A percentile compares a stretch with the other conserved stretches of the same genome.
Evolutionary conservation across 2,888 invertebrate genomes (phyloP).

Genomic region (Galeopsomyia nigrocyanea): DNA sequence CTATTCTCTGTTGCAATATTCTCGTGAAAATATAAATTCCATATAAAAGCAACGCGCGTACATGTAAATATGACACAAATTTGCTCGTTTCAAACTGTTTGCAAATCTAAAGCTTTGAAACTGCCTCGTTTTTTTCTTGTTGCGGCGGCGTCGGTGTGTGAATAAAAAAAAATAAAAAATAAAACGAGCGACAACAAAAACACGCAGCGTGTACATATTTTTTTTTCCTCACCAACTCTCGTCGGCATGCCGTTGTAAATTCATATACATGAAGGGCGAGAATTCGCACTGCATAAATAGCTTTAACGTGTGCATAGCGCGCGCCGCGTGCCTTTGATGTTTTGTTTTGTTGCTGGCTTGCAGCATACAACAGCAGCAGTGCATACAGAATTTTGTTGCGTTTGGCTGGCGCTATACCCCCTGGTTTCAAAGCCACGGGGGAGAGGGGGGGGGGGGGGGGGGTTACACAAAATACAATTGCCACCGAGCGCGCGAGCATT

Average conservation of each 20-base stretch:
- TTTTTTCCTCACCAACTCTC: too few relatives aligned
- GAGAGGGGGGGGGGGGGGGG: background rate
- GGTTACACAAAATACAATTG: conserved; percentile 28
- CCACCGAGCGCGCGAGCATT: background rate
- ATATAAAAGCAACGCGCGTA: too few relatives aligned
- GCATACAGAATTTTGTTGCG: conserved; percentile 32
- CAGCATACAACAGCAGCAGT: background rate
- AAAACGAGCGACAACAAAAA: too few relatives aligned
- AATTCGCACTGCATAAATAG: conserved; percentile 33
- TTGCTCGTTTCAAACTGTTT: too few relatives aligned
- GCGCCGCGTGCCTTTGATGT: conserved; percentile 41
- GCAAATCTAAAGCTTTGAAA: too few relatives aligned
- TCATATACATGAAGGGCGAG: background rate
- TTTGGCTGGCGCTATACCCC: background rate
- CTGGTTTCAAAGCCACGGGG: conserved; percentile 30
- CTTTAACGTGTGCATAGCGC: conserved; percentile 1
- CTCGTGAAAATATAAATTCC: too few relatives aligned
- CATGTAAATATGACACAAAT: too few relatives aligned
- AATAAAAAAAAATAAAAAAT: too few relatives aligned
- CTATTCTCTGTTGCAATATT: too few relatives aligned
- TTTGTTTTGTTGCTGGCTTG: conserved; percentile 31
- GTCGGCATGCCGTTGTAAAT: background rate
- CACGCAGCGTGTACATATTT: too few relatives aligned
- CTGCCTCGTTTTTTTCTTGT: too few relatives aligned
- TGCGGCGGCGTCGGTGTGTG: too few relatives aligned